These are phyloP conservation scores for Gymnocypris eckloni DNA, from an alignment of 2,797 vertebrate species.

Conservation along the genomic window DNA sequence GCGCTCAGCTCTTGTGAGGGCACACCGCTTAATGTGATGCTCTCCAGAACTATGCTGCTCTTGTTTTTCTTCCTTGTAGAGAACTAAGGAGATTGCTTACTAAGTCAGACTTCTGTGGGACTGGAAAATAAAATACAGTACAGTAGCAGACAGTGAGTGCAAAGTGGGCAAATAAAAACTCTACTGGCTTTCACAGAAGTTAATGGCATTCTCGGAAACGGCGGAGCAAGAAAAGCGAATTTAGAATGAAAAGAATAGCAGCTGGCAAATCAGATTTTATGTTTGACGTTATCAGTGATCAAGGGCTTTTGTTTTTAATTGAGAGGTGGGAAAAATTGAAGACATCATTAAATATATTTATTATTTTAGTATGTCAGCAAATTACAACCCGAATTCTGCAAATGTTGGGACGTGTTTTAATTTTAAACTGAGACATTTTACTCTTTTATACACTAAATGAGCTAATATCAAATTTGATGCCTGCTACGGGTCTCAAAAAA, in stretches of 20 bases:
- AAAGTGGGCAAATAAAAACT: neutral
- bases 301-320: neutral
- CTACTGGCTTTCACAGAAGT: neutral
- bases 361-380: neutral
- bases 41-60: neutral
- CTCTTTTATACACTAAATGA: too few relatives aligned
- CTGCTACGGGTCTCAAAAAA: too few relatives aligned
- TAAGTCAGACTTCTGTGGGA: neutral
- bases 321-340: neutral
- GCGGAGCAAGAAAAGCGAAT: neutral
- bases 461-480: too few relatives aligned
- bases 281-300: neutral
- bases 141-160: neutral
- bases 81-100: constrained; percentile 29
- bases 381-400: too few relatives aligned
- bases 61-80: constrained; percentile 40
- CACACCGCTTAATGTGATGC: constrained; percentile 44
- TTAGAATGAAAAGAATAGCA: neutral
- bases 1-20: constrained; percentile 44
- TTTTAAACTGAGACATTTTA: too few relatives aligned
- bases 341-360: neutral
- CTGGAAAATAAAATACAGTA: constrained; percentile 9
- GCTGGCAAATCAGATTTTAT: neutral
- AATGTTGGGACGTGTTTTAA: too few relatives aligned
- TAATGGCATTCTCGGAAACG: neutral